Percentiles rank a stretch among this genome's conserved stretches.
Evolutionary conservation across 2,888 invertebrate genomes (phyloP).

Genomic region (Patella pellucida): DNA sequence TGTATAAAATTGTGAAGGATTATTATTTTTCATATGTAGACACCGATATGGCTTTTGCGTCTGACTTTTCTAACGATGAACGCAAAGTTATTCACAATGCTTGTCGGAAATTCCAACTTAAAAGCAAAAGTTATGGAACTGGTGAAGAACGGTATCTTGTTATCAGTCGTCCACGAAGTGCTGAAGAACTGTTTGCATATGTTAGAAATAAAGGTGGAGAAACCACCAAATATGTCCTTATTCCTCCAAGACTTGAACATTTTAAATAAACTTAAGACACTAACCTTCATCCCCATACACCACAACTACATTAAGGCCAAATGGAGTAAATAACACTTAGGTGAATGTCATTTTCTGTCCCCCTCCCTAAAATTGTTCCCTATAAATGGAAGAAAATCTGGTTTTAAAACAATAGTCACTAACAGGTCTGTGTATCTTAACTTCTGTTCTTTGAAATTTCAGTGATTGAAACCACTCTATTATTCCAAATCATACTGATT

Average conservation of each 20-base stretch:
- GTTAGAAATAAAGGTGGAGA: constrained; percentile 72
- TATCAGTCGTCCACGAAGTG: constrained; percentile 73
- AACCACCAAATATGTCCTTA: constrained; percentile 74
- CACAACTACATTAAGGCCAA: too few relatives aligned
- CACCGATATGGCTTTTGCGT: constrained; percentile 71
- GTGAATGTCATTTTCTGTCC: too few relatives aligned
- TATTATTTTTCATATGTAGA: constrained; percentile 64
- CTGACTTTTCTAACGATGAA: constrained; percentile 72
- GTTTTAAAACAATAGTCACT: too few relatives aligned
- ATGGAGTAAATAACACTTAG: too few relatives aligned
- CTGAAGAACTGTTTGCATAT: constrained; percentile 72
- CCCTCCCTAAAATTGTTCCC: too few relatives aligned
- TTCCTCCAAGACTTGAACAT: constrained; percentile 46
- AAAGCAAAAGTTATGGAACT: constrained; percentile 74
- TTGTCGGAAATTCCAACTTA: constrained; percentile 71
- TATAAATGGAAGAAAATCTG: too few relatives aligned
- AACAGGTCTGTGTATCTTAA: too few relatives aligned
- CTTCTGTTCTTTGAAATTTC: too few relatives aligned
- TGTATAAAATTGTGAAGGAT: constrained; percentile 59
- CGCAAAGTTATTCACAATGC: constrained; percentile 70
- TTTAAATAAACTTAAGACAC: neutral
- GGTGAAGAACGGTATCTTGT: constrained; percentile 73
- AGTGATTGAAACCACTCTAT: too few relatives aligned
- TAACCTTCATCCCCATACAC: too few relatives aligned
- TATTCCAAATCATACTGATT: too few relatives aligned